Evolutionary conservation across 92 coral and sea anemone species (phyloP), one percentile per base, ranked within the genome.

Genomic region (Epizoanthus ramosus): DNA sequence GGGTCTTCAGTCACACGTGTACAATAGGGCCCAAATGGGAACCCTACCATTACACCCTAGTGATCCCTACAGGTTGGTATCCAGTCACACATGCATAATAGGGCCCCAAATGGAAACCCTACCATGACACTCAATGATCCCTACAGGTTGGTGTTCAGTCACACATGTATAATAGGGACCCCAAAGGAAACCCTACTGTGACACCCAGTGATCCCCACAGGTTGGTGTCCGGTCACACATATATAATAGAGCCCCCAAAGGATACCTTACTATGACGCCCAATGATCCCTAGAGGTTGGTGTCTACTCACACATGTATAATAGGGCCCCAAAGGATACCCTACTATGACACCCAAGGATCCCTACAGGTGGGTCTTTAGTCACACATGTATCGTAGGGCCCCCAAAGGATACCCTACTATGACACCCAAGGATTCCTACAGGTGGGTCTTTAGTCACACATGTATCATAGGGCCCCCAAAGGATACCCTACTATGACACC

Each of bases 251-350:
- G 6, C 47, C 47, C 47, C 47, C 1, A 41, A 41, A 1, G 8
- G 6, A 5, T 1, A 7, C 47, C 47, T 5, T 41, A 41, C 5
- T 0, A 41, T 41, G 5, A 41, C 8, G 3, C 47, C 8, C 47
- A 41, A 5, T 41, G 6, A 41, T 7, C 6, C 47, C 47, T 3
- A 47, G 13, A 47, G 53, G 53, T 47, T 6, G 13, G 53, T 47
- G 7, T 7, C 5, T 14, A 47, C 13, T 47, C 12, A 47, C 53
- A 90, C 68, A 97, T 98, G n/a, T 97, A 98, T 1, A 91, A 80
- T 81, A 89, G 95, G 50, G 92, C 94, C 22, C 79, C 90, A 53
- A 75, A 85, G 98, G 91, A 56, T 91, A 90, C 71, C 99, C 97
- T 22, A 89, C 91, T 1, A 85, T 88, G 92, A 90, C 95, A 10